phyloP scores from a whole-genome alignment of 1,140 invertebrate genomes.

The Microplitis mediator region DNA sequence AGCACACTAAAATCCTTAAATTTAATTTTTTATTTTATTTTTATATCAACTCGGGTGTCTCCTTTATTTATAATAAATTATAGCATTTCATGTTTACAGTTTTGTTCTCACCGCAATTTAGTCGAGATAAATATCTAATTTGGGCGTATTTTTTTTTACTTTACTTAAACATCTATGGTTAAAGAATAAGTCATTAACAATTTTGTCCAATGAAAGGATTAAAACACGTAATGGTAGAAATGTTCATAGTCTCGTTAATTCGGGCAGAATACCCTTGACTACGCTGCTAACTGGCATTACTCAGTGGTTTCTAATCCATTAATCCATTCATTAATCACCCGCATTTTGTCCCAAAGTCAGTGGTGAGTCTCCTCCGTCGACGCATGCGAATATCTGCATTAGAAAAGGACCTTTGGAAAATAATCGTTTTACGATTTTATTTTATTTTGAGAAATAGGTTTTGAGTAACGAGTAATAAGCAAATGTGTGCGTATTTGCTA shows the following conservation, averaged over 20 bases:
- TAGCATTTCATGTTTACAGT: not conserved
- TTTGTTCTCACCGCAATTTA: not conserved
- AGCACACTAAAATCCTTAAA: not conserved
- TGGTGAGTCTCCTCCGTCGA: not conserved
- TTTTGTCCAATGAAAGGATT: not conserved
- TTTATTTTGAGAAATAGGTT: no score
- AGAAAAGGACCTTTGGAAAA: no score
- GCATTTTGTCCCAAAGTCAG: not conserved
- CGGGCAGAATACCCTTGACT: conserved; percentile 30
- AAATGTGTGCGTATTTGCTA: conserved; percentile 18
- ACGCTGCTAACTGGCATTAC: conserved; percentile 49
- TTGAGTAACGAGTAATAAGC: no score
- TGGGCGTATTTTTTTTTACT: no score
- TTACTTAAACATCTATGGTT: no score
- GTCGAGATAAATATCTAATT: not conserved
- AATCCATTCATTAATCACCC: conserved; percentile 53
- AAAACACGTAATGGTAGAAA: not conserved
- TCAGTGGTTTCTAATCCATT: conserved; percentile 54
- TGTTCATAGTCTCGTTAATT: conserved; percentile 21
- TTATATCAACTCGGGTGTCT: not conserved
- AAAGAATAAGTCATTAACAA: no score
- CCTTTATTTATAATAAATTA: not conserved
- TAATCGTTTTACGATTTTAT: no score
- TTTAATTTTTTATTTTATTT: not conserved
- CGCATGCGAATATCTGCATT: no score